Percentiles rank a stretch among this genome's conserved stretches.
phyloP scores from a whole-genome alignment of 1,140 invertebrate species.

The Papilio xuthus region DNA sequence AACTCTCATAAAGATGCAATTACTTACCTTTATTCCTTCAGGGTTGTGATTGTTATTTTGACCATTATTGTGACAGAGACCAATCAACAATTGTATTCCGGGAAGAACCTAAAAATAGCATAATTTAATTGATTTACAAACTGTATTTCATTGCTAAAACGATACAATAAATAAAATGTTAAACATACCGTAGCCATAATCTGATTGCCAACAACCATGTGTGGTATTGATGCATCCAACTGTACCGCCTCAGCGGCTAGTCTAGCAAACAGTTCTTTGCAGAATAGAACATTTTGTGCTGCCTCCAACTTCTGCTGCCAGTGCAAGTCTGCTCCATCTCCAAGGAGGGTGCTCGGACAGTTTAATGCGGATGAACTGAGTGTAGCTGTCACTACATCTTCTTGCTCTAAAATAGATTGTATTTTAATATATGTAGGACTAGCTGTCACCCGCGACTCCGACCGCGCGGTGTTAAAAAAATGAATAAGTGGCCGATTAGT shows the following conservation, averaged over 20 bases:
- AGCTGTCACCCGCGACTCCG: too few relatives aligned
- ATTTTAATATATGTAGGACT: not conserved
- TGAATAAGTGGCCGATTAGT: too few relatives aligned
- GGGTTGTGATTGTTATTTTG: constrained; percentile 71
- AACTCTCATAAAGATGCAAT: too few relatives aligned
- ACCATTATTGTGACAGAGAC: constrained; percentile 89
- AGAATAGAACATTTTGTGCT: constrained; percentile 98
- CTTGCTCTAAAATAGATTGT: constrained; percentile 84
- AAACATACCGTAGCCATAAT: constrained; percentile 94
- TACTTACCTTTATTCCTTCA: constrained; percentile 64
- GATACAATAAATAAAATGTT: not conserved
- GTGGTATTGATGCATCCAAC: constrained; percentile 94
- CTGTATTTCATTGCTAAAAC: not conserved
- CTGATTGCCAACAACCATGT: constrained; percentile 98
- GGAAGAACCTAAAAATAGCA: constrained; percentile 89
- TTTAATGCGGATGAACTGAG: constrained; percentile 87
- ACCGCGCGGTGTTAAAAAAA: too few relatives aligned
- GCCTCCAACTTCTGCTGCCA: constrained; percentile 98
- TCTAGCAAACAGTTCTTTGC: constrained; percentile 97
- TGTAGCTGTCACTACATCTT: constrained; percentile 90
- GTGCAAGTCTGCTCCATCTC: constrained; percentile 88
- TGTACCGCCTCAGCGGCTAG: constrained; percentile 97
- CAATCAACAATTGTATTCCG: constrained; percentile 93
- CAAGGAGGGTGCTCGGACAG: constrained; percentile 85
- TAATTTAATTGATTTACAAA: constrained; percentile 27